A percentile compares a stretch with the other conserved stretches of the same genome.
These are phyloP conservation scores for Stenurella melanura DNA, from an alignment of 2,888 invertebrate genomes.

Conservation along the genomic window DNA sequence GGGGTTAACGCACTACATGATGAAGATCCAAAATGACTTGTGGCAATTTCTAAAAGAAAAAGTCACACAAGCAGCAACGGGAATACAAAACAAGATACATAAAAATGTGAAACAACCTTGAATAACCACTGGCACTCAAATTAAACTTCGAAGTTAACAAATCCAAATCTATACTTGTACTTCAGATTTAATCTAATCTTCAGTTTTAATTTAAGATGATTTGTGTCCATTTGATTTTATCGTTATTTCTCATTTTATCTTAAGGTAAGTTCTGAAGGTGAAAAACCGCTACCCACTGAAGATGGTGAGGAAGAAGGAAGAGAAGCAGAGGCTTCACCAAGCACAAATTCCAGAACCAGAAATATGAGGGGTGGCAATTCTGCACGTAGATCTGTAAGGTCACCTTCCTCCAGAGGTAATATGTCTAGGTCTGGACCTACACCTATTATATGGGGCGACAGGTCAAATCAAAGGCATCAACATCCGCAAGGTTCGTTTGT, in stretches of 20 bases:
- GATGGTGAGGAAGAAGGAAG: constrained; percentile 82
- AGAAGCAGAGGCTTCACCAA: constrained; percentile 86
- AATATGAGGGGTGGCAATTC: constrained; percentile 64
- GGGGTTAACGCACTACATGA: too few relatives aligned
- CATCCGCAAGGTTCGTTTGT: constrained; percentile 54
- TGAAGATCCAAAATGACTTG: too few relatives aligned
- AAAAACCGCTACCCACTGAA: constrained; percentile 76
- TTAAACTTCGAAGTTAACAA: too few relatives aligned
- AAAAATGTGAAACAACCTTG: too few relatives aligned
- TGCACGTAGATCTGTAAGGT: constrained; percentile 61
- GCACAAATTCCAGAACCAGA: constrained; percentile 76
- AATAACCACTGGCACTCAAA: too few relatives aligned
- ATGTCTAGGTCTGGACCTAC: constrained; percentile 75
- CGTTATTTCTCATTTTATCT: constrained; percentile 31
- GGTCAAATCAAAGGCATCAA: constrained; percentile 61
- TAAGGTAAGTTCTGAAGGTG: constrained; percentile 78
- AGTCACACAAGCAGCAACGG: too few relatives aligned
- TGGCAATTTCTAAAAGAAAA: too few relatives aligned
- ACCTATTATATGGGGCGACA: constrained; percentile 79
- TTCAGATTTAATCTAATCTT: not conserved
- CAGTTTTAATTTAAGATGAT: not conserved
- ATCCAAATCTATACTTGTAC: too few relatives aligned
- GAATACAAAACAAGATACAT: too few relatives aligned
- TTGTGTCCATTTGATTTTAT: not conserved
- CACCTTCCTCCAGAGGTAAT: constrained; percentile 57